phyloP scores from a whole-genome alignment of 2,888 invertebrate species.

The Ptychoptera albimana region DNA sequence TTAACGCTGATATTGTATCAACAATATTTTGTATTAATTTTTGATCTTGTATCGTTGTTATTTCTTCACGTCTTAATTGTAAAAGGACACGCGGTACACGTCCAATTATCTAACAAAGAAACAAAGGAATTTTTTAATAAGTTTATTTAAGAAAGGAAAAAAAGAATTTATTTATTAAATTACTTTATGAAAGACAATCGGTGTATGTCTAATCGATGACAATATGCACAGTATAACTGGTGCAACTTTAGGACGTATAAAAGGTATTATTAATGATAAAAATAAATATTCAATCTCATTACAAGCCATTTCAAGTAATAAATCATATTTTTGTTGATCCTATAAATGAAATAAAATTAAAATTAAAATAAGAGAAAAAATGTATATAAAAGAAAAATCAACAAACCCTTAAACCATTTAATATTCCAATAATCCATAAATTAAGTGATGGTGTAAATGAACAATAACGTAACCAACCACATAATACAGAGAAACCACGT shows the following conservation, averaged over 20 bases:
- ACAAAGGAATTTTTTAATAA: too few species aligned
- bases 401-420: conserved; percentile 47
- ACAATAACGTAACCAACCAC: conserved; percentile 50
- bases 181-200: conserved; percentile 44
- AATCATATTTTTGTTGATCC: conserved; percentile 36
- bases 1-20: conserved; percentile 37
- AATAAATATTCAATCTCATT: conserved; percentile 44
- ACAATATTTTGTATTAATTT: conserved; percentile 42
- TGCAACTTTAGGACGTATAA: conserved; percentile 37
- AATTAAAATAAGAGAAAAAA: background rate
- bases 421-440: conserved; percentile 48
- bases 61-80: conserved; percentile 39
- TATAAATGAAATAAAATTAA: conserved; percentile 13
- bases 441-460: conserved; percentile 45
- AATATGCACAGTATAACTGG: conserved; percentile 49
- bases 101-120: conserved; percentile 28
- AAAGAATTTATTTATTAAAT: background rate
- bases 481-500: conserved; percentile 45
- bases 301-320: conserved; percentile 43
- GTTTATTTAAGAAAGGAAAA: background rate
- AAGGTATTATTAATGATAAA: conserved; percentile 36
- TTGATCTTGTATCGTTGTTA: conserved; percentile 31
- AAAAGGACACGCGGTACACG: conserved; percentile 35
- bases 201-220: conserved; percentile 40
- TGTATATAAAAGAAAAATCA: conserved; percentile 2